These are phyloP conservation scores for Pholis gunnellus DNA, from an alignment of 2,113 vertebrate genomes.

Conservation along the genomic window DNA sequence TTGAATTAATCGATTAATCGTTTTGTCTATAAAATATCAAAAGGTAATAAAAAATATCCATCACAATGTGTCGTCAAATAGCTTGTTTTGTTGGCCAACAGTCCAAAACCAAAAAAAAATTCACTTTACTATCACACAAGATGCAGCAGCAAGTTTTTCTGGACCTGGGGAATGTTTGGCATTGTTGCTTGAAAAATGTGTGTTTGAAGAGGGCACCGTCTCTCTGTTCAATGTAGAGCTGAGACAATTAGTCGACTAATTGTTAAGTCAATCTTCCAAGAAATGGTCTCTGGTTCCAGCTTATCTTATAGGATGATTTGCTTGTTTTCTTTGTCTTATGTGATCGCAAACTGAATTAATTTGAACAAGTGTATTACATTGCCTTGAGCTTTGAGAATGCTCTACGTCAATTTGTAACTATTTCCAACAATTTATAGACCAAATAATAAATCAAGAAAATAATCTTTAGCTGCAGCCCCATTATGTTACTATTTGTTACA, in stretches of 20 bases:
- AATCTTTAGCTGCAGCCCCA: neutral
- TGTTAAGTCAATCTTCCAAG: conserved; percentile 1
- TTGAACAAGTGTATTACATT: neutral
- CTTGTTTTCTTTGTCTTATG: neutral
- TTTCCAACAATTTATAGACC: neutral
- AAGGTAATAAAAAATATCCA: neutral
- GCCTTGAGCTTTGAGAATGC: neutral
- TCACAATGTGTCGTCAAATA: neutral
- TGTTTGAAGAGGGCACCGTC: neutral
- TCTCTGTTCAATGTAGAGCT: neutral
- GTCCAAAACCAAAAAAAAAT: neutral
- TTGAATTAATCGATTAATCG: neutral
- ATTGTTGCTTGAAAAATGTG: neutral
- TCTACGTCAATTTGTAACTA: neutral
- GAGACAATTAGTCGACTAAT: conserved; percentile 1
- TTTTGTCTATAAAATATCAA: neutral
- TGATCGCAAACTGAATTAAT: neutral
- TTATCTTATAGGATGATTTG: neutral
- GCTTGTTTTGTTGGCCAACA: neutral
- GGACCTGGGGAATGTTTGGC: too few relatives aligned
- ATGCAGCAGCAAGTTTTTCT: too few relatives aligned
- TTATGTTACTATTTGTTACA: neutral
- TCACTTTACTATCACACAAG: neutral
- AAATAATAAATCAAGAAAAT: neutral
- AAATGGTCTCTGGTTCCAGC: neutral